Evolutionary conservation across 92 coral and sea anemone species (phyloP).

Genomic region (Epizoanthus scotinus): DNA sequence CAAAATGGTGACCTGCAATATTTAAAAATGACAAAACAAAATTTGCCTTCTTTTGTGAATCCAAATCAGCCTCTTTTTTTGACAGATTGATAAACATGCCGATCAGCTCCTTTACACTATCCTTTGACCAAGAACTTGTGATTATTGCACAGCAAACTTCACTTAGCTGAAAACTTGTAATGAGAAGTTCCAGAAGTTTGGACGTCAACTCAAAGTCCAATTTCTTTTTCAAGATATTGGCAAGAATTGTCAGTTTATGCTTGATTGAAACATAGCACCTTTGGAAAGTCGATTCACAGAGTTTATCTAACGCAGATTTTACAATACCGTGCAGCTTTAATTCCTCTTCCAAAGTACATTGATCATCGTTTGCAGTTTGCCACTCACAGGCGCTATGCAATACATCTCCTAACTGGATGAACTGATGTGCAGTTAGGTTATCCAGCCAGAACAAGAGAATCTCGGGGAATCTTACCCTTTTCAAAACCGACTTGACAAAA

Average conservation of each 20-base stretch:
- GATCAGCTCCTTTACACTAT: too few relatives aligned
- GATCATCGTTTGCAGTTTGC: neutral
- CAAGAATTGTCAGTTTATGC: too few relatives aligned
- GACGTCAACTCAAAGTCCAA: neutral
- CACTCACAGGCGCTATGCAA: constrained; percentile 22
- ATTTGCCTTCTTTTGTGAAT: neutral
- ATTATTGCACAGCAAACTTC: constrained; percentile 6
- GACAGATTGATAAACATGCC: too few relatives aligned
- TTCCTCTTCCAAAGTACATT: too few relatives aligned
- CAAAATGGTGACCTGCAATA: neutral
- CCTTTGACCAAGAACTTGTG: neutral
- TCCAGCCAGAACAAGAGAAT: constrained; percentile 34
- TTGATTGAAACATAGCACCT: too few relatives aligned
- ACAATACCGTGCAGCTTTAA: too few relatives aligned
- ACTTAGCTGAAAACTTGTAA: neutral
- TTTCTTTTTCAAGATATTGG: too few relatives aligned
- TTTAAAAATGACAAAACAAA: too few relatives aligned
- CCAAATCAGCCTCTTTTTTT: too few relatives aligned
- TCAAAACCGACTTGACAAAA: constrained; percentile 12
- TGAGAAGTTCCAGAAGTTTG: constrained; percentile 19
- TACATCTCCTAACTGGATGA: neutral
- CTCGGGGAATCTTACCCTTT: constrained; percentile 19
- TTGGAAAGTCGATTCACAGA: too few relatives aligned
- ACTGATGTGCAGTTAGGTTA: too few relatives aligned
- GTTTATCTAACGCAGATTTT: too few relatives aligned